Evolutionary conservation across 2,113 vertebrate species (phyloP), one percentile per base, ranked within the genome.

Genomic region (Chaetura pelagica): DNA sequence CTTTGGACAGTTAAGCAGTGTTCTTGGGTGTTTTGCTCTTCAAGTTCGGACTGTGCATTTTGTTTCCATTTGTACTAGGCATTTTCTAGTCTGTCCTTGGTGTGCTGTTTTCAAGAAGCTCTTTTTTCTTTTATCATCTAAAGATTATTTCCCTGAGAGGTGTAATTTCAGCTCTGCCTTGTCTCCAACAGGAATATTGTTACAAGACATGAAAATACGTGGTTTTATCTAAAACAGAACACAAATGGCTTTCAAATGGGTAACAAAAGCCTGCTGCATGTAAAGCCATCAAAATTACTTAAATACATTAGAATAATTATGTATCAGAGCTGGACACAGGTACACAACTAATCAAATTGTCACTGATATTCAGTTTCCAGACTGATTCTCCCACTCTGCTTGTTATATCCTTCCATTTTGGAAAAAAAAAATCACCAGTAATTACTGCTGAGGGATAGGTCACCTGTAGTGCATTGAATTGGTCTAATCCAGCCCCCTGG

Each of bases 281-380:
- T 58, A 69, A 78, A 54, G 15, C 10, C 24, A 49, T 87, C 15
- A n/a, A 29, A 76, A 48, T 86, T 63, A 35, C 35, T 48, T 62
- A 5, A 61, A 18, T 44, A n/a, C 0, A 0, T 24, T 61, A 11
- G 58, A 75, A 59, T 8, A 9, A 48, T 15, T 57, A 0, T 55
- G 3, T 71, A 10, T 82, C 12, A 48, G 22, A 38, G 29, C 6
- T 49, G 8, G 35, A 30, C 12, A 14, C 14, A 48, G 21, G 18
- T 54, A 4, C 18, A 16, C 18, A 62, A 6, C 15, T 87, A 78
- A 27, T 55, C 19, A 38, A 12, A 26, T 79, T 1, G 0, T 75
- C 34, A 27, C 12, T 35, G 14, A 18, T 67, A 6, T 12, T 85
- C 5, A n/a, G 16, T 35, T 67, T 82, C 16, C 24, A 81, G 34